Conservation (phyloP, 2,113 vertebrate species). For the Bos taurus region DNA sequence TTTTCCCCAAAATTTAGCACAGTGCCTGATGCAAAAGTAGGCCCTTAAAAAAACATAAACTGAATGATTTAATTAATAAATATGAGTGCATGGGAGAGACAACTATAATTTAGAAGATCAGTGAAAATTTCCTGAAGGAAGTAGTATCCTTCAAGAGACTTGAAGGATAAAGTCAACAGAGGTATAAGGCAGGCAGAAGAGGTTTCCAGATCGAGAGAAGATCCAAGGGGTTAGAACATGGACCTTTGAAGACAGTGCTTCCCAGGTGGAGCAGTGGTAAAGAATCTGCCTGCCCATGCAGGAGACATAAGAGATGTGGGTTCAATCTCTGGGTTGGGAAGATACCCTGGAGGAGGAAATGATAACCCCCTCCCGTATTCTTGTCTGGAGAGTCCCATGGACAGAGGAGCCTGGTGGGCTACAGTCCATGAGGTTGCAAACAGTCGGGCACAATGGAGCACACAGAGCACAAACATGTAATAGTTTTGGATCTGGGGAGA, state of each 20-base stretch:
- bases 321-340: background rate
- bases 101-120: background rate
- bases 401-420: background rate
- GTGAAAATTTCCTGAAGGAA: background rate
- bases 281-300: background rate
- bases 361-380: background rate
- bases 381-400: background rate
- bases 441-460: background rate
- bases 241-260: background rate
- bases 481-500: background rate
- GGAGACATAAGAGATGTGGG: background rate
- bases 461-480: background rate
- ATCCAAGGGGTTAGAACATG: background rate
- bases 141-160: background rate
- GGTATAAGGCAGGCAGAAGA: background rate
- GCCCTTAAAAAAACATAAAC: background rate
- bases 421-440: background rate
- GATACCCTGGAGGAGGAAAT: background rate
- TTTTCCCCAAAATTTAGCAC: background rate
- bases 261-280: background rate
- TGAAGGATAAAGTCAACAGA: background rate
- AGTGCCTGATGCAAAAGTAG: background rate
- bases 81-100: background rate
- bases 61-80: constrained; percentile 7
- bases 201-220: background rate